Percentiles rank a stretch among this genome's conserved stretches.
phyloP scores from a whole-genome alignment of 2,113 vertebrate genomes.

The Marcusenius ussheri region DNA sequence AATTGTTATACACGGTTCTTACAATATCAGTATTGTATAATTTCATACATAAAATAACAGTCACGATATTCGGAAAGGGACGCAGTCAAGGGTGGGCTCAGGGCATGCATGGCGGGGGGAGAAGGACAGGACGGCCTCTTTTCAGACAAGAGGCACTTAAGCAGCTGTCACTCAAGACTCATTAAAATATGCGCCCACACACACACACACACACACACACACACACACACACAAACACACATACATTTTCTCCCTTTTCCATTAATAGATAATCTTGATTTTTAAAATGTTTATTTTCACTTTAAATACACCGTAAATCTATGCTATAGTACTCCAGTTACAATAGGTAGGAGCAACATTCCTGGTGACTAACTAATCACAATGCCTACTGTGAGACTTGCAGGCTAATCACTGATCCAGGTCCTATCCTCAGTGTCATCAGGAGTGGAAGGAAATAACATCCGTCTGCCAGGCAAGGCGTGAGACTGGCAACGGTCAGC shows the following conservation, averaged over 20 bases:
- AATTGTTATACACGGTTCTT: slow-evolving; percentile 28
- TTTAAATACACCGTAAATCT: slow-evolving; percentile 42
- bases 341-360: slow-evolving; percentile 39
- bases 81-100: slow-evolving; percentile 25
- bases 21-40: slow-evolving; percentile 35
- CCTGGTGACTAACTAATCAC: slow-evolving; percentile 33
- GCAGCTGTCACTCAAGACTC: slow-evolving; percentile 34
- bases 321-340: slow-evolving; percentile 29
- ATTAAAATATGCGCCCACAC: neutral
- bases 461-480: neutral
- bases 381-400: slow-evolving; percentile 24
- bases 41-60: slow-evolving; percentile 55
- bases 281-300: slow-evolving; percentile 16
- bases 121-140: slow-evolving; percentile 28
- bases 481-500: slow-evolving; percentile 1
- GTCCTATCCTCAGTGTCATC: slow-evolving; percentile 33
- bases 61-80: slow-evolving; percentile 45
- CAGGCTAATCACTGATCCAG: slow-evolving; percentile 18
- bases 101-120: slow-evolving; percentile 53
- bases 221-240: slow-evolving; percentile 1
- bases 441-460: slow-evolving; percentile 33
- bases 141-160: slow-evolving; percentile 39
- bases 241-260: slow-evolving; percentile 24
- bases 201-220: slow-evolving; percentile 1
- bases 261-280: slow-evolving; percentile 15